Conservation (phyloP, 2,113 vertebrate species). For the Toxotes chatareus region DNA sequence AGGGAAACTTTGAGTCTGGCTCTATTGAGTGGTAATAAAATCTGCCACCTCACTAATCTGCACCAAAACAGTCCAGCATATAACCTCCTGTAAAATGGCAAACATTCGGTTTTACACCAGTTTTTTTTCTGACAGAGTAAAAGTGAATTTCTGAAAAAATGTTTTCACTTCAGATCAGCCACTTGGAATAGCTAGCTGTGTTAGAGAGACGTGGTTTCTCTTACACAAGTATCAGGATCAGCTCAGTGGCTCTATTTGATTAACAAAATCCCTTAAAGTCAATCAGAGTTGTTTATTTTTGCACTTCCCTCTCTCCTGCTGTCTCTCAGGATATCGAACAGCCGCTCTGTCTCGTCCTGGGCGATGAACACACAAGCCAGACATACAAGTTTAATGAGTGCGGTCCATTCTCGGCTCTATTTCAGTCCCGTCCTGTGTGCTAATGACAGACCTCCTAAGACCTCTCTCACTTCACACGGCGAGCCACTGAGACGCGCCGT, state of each 20-base stretch:
- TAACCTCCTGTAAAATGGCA: no score
- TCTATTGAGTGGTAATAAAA: neutral
- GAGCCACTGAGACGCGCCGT: conserved; percentile 33
- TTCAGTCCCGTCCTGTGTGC: conserved; percentile 53
- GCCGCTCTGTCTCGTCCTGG: conserved; percentile 4
- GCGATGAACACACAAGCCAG: conserved; percentile 36
- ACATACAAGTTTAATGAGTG: conserved; percentile 63
- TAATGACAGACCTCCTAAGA: conserved; percentile 68
- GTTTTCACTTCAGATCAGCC: neutral
- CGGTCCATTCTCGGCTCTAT: conserved; percentile 56
- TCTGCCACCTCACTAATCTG: neutral
- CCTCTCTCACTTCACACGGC: conserved; percentile 48
- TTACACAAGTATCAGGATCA: neutral
- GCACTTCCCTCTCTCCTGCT: conserved; percentile 27
- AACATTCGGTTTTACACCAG: no score
- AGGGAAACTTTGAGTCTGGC: no score
- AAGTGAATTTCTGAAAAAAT: neutral
- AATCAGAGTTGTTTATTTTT: conserved; percentile 37
- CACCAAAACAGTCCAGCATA: no score
- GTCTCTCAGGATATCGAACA: conserved; percentile 21
- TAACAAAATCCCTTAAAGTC: conserved; percentile 9
- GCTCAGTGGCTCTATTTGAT: conserved; percentile 1
- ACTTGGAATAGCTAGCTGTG: neutral
- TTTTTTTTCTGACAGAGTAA: no score
- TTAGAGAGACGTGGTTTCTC: neutral